These are phyloP conservation scores for Dicycla oo DNA, from an alignment of 2,888 invertebrate species.

Conservation along the genomic window DNA sequence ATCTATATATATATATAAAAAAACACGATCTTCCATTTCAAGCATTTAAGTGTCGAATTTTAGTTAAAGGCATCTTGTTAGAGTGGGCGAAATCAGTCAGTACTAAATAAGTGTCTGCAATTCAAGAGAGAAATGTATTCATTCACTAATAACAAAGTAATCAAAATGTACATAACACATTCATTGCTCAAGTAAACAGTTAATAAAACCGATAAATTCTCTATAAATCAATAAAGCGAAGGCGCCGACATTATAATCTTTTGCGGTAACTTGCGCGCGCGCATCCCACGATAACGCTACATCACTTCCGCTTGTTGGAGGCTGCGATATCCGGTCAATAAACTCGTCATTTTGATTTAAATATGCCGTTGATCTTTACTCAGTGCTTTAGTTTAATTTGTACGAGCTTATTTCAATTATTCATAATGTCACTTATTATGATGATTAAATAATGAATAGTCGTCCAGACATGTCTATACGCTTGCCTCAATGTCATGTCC, in stretches of 20 bases:
- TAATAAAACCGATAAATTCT: conserved; percentile 35
- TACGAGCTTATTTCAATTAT: conserved; percentile 2
- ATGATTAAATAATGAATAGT: conserved; percentile 5
- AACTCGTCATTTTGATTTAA: conserved; percentile 63
- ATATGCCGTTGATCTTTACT: conserved; percentile 38
- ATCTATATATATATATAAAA: not conserved
- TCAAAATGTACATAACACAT: conserved; percentile 13
- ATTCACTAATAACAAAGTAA: conserved; percentile 9
- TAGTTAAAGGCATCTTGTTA: not conserved
- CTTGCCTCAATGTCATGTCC: not conserved
- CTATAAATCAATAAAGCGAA: conserved; percentile 48
- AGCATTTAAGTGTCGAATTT: not conserved
- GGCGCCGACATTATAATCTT: conserved; percentile 54
- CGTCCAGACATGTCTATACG: conserved; percentile 6
- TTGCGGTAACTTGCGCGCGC: conserved; percentile 63
- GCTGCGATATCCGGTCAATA: conserved; percentile 78
- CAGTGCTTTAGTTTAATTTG: conserved; percentile 2
- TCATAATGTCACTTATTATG: not conserved
- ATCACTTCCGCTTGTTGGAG: conserved; percentile 74
- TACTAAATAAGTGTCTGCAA: not conserved
- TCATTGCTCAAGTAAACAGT: conserved; percentile 19
- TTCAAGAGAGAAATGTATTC: not conserved
- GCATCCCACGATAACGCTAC: conserved; percentile 70
- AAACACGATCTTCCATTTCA: not conserved
- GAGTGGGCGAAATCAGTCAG: not conserved